Conservation (phyloP, 2,797 vertebrate species). For the Pogoniulus pusillus region DNA sequence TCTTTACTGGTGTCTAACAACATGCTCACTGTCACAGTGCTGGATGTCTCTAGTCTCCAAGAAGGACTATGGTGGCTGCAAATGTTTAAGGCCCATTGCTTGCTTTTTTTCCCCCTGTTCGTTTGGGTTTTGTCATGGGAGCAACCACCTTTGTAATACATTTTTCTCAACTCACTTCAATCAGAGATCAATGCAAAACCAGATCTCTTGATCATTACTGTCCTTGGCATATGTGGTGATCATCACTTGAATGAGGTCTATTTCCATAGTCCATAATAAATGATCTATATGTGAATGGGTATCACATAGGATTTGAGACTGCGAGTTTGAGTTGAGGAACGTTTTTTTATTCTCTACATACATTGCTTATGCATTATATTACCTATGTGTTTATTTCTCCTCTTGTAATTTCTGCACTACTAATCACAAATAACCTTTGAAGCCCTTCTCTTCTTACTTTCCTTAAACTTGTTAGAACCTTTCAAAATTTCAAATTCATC, state of each 20-base stretch:
- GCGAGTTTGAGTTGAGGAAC: not conserved
- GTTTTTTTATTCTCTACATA: not conserved
- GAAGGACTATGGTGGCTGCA: not conserved
- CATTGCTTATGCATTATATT: not conserved
- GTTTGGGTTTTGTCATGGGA: not conserved
- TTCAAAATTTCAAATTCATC: not conserved
- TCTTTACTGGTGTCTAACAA: not conserved
- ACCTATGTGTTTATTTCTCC: not conserved
- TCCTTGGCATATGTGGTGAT: not conserved
- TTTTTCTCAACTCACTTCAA: not conserved
- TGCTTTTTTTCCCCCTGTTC: rapidly evolving
- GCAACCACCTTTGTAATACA: not conserved
- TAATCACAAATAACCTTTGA: not conserved
- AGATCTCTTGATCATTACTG: not conserved
- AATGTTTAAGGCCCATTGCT: not conserved
- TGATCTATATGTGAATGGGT: not conserved
- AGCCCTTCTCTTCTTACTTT: not conserved
- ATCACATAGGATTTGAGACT: not conserved
- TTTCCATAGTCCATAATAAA: not conserved
- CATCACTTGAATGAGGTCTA: not conserved
- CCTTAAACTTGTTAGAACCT: not conserved
- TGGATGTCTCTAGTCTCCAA: not conserved
- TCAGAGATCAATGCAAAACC: not conserved
- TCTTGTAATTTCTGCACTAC: not conserved
- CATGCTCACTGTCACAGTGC: not conserved